A percentile compares a stretch with the other conserved stretches of the same genome.
Conservation (phyloP, 2,888 invertebrate genomes). For the Sthenelais limicola region DNA sequence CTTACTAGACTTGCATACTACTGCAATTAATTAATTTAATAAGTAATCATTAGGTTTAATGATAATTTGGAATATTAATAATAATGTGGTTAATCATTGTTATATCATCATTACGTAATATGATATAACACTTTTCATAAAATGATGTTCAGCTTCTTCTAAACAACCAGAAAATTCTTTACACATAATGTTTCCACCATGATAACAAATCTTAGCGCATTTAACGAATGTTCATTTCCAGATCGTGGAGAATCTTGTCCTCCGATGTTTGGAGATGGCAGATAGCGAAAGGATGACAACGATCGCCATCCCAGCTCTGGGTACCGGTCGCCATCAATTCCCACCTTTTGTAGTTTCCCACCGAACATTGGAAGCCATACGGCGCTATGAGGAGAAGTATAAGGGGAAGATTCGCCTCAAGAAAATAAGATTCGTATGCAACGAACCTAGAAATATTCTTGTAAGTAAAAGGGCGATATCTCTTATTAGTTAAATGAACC, state of each 20-base stretch:
- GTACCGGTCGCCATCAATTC: conserved; percentile 16
- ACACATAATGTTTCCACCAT: no score
- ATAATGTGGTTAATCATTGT: no score
- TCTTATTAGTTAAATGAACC: background rate
- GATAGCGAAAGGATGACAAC: conserved; percentile 4
- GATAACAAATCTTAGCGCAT: no score
- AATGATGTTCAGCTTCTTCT: no score
- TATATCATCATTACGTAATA: no score
- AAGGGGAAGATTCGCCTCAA: background rate
- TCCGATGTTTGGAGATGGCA: conserved; percentile 22
- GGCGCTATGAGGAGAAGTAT: background rate
- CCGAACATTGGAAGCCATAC: conserved; percentile 17
- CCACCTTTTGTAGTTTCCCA: conserved; percentile 24
- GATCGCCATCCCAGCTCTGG: conserved; percentile 27
- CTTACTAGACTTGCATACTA: no score
- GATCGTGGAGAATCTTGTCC: conserved; percentile 13
- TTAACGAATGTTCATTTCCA: no score
- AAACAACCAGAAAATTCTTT: no score
- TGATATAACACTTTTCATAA: no score
- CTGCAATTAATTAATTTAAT: no score
- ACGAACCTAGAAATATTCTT: background rate
- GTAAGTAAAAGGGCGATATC: background rate
- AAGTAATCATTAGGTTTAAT: no score
- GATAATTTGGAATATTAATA: no score
- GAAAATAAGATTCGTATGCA: background rate